phyloP scores from a whole-genome alignment of 2,888 invertebrate genomes.

The Papilio gigon region DNA sequence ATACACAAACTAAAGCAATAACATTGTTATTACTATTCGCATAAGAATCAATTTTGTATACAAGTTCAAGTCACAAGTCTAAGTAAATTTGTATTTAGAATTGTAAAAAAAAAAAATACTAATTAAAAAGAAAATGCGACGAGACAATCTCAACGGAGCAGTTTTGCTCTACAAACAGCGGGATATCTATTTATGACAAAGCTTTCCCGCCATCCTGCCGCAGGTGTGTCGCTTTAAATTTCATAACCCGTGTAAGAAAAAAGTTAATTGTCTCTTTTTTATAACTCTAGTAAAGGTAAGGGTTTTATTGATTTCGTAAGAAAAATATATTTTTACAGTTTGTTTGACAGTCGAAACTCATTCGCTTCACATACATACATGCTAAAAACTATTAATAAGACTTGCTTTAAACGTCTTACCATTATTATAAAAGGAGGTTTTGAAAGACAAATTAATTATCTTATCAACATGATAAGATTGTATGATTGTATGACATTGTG shows the following conservation, averaged over 20 bases:
- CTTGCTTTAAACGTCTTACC: too few species aligned
- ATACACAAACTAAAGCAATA: slow-evolving; percentile 1
- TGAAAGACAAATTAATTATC: slow-evolving; percentile 13
- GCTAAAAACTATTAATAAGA: not conserved
- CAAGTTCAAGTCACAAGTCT: not conserved
- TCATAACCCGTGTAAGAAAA: not conserved
- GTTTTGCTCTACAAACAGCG: not conserved
- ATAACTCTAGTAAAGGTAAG: too few species aligned
- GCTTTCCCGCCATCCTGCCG: not conserved
- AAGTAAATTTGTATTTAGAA: slow-evolving; percentile 33
- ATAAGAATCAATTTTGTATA: slow-evolving; percentile 17
- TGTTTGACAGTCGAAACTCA: not conserved
- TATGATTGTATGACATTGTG: slow-evolving; percentile 5
- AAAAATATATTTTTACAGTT: too few species aligned
- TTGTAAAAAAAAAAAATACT: too few species aligned
- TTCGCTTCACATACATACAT: not conserved
- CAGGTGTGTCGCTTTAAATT: not conserved
- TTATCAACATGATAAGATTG: slow-evolving; percentile 35
- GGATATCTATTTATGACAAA: not conserved
- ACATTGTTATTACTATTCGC: not conserved
- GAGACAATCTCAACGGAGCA: not conserved
- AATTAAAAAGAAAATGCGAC: not conserved
- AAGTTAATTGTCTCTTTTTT: not conserved
- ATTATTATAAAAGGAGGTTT: too few species aligned
- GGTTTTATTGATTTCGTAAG: too few species aligned